Percentiles rank a stretch among this genome's conserved stretches.
These are phyloP conservation scores for Hirundichthys speculiger DNA, from an alignment of 2,113 vertebrate genomes.

Conservation along the genomic window DNA sequence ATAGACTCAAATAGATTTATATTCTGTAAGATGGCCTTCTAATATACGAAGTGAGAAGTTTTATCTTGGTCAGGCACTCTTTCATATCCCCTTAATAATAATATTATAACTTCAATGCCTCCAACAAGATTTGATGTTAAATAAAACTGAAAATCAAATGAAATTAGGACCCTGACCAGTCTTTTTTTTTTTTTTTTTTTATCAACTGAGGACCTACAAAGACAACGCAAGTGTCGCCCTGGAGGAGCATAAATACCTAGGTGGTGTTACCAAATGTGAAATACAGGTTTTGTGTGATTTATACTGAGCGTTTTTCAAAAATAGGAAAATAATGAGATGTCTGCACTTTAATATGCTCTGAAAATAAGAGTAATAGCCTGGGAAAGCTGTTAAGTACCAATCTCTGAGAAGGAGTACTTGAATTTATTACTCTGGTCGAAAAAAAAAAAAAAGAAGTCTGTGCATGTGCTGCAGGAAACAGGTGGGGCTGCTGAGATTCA, in stretches of 20 bases:
- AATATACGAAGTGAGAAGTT: neutral
- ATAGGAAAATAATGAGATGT: conserved; percentile 46
- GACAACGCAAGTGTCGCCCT: neutral
- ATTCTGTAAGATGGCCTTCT: no score
- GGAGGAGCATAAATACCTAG: conserved; percentile 10
- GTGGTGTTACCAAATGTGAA: neutral
- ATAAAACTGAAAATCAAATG: neutral
- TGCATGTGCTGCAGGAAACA: conserved; percentile 67
- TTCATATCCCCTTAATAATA: neutral
- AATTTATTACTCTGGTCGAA: conserved; percentile 66
- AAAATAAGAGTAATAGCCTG: conserved; percentile 65
- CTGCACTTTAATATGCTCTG: conserved; percentile 43
- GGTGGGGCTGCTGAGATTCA: conserved; percentile 66
- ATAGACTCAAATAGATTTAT: no score
- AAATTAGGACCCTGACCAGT: neutral
- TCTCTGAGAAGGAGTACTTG: conserved; percentile 52
- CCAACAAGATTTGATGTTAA: no score
- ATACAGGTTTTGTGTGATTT: conserved; percentile 34
- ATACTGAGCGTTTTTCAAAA: conserved; percentile 35
- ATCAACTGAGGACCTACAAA: neutral
- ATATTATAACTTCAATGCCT: neutral
- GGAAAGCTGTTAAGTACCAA: conserved; percentile 61
- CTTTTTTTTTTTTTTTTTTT: no score
- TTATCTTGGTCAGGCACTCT: neutral
- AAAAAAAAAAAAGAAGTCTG: conserved; percentile 24